These are phyloP conservation scores for Amphiprion clarkii DNA, from an alignment of 2,797 vertebrate species.

Conservation along the genomic window DNA sequence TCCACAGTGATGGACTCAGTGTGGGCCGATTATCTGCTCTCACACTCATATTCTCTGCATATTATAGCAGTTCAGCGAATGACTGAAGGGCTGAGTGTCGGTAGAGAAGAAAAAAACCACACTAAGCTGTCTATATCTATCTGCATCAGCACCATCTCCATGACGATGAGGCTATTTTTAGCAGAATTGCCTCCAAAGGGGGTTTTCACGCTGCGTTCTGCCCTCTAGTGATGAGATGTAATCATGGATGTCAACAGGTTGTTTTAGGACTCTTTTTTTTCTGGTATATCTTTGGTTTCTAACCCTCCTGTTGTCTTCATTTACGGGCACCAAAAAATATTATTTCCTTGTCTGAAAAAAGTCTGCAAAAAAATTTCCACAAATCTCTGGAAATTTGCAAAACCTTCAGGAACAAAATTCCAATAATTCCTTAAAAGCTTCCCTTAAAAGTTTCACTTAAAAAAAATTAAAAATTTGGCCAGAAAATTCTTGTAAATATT, in stretches of 20 bases:
- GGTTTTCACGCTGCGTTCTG: slow-evolving; percentile 12
- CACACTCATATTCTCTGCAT: not conserved
- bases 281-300: not conserved
- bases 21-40: not conserved
- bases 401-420: too few species aligned
- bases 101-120: not conserved
- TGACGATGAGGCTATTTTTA: slow-evolving; percentile 56
- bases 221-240: slow-evolving; percentile 41
- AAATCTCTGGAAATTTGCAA: too few species aligned
- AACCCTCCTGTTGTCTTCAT: too few species aligned
- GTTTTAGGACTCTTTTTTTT: not conserved
- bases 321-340: too few species aligned
- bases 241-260: not conserved
- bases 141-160: slow-evolving; percentile 42
- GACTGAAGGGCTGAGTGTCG: not conserved
- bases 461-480: too few species aligned
- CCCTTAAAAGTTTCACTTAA: too few species aligned
- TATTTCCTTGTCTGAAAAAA: too few species aligned
- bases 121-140: slow-evolving; percentile 6
- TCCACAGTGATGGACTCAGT: not conserved
- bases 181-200: not conserved
- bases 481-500: too few species aligned
- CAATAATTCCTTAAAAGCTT: too few species aligned
- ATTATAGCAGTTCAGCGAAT: not conserved
- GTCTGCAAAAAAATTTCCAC: too few species aligned